These are phyloP conservation scores for Cheirogaleus medius DNA, from an alignment of 2,113 vertebrate species.

Conservation along the genomic window DNA sequence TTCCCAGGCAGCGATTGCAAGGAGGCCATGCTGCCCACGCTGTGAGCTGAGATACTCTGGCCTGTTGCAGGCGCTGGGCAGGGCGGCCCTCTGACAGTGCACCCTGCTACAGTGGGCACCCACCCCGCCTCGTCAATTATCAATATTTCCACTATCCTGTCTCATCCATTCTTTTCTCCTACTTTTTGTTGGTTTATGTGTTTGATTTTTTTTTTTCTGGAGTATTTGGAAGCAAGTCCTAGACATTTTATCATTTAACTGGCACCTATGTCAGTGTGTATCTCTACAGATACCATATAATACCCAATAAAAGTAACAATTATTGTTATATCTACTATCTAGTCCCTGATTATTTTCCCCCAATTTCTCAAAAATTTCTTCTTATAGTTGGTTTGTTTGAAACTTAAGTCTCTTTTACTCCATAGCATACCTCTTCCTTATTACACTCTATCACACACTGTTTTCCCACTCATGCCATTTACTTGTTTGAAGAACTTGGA, in stretches of 20 bases:
- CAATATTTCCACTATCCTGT: not conserved
- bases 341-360: not conserved
- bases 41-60: not conserved
- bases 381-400: not conserved
- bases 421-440: not conserved
- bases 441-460: rapidly evolving
- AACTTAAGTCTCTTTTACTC: not conserved
- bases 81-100: too few relatives aligned
- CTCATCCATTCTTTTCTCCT: not conserved
- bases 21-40: rapidly evolving
- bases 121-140: too few relatives aligned
- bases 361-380: not conserved
- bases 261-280: not conserved
- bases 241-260: not conserved
- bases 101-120: too few relatives aligned
- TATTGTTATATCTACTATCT: not conserved
- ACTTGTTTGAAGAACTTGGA: not conserved
- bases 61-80: not conserved
- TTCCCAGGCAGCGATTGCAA: not conserved
- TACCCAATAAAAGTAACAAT: not conserved
- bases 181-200: not conserved
- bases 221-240: not conserved
- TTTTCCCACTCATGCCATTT: not conserved
- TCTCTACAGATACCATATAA: not conserved
- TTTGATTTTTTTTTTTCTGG: not conserved